Evolutionary conservation across 35 echinoderm and acorn worm species (phyloP).

Genomic region (Strongylocentrotus purpuratus): DNA sequence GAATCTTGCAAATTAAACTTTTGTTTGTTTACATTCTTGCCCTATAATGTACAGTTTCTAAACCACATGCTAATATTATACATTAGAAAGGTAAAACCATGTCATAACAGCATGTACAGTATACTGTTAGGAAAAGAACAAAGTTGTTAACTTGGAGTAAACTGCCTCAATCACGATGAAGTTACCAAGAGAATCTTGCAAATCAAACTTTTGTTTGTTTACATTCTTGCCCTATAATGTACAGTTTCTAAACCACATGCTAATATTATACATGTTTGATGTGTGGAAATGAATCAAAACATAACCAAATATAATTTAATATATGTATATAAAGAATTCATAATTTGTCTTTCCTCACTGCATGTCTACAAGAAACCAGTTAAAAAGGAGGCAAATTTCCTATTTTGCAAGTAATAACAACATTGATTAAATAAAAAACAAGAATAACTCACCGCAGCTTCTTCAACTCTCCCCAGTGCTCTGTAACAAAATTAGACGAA

Average conservation of each 20-base stretch:
- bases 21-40: too few relatives aligned
- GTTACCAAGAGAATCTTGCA: too few relatives aligned
- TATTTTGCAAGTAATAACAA: not conserved
- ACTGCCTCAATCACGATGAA: too few relatives aligned
- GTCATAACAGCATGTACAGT: not conserved
- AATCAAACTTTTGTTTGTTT: not conserved
- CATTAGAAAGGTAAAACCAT: not conserved
- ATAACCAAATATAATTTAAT: not conserved
- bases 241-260: not conserved
- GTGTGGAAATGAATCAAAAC: not conserved
- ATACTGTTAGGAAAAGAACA: not conserved
- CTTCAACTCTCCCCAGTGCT: slow-evolving; percentile 68
- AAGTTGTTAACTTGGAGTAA: not conserved
- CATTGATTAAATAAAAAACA: not conserved
- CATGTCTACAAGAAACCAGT: not conserved
- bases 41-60: not conserved
- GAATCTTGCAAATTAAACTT: not conserved
- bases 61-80: not conserved
- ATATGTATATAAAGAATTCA: too few relatives aligned
- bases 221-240: too few relatives aligned
- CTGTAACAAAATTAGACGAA: slow-evolving; percentile 54
- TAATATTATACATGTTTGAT: not conserved
- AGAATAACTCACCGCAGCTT: slow-evolving; percentile 78
- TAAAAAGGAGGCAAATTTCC: not conserved
- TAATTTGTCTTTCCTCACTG: not conserved